phyloP scores from a whole-genome alignment of 2,797 vertebrate species.

The Lagorchestes hirsutus region DNA sequence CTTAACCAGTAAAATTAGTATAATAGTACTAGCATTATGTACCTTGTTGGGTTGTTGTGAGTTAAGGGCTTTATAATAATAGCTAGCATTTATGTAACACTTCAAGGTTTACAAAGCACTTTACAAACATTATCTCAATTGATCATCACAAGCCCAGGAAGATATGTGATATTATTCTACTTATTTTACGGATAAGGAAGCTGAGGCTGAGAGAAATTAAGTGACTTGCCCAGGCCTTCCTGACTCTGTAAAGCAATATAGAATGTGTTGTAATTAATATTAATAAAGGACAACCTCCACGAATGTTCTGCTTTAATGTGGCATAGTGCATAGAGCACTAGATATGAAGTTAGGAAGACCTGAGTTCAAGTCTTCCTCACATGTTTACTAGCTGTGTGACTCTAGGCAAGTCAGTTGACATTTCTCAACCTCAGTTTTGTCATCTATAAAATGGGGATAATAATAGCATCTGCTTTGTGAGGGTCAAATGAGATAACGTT shows the following conservation, averaged over 20 bases:
- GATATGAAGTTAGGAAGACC: background rate
- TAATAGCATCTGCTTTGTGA: background rate
- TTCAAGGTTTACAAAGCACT: background rate
- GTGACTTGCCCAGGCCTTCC: background rate
- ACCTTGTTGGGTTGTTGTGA: background rate
- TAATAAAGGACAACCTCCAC: background rate
- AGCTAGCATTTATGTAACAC: background rate
- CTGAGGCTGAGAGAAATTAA: constrained; percentile 37
- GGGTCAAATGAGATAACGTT: background rate
- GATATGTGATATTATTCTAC: background rate
- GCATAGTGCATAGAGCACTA: background rate
- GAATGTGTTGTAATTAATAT: background rate
- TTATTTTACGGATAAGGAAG: background rate
- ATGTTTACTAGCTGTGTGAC: background rate
- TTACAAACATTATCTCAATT: background rate
- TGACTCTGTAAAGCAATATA: background rate
- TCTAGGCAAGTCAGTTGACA: background rate
- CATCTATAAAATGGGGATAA: background rate
- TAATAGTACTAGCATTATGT: background rate
- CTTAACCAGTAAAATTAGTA: background rate
- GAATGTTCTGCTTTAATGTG: background rate
- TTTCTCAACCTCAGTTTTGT: background rate
- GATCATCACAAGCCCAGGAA: background rate
- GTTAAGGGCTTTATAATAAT: background rate
- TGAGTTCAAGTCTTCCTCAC: background rate